Base-by-base conservation (phyloP, 2,888 invertebrate species). In the Adelphocoris suturalis region DNA sequence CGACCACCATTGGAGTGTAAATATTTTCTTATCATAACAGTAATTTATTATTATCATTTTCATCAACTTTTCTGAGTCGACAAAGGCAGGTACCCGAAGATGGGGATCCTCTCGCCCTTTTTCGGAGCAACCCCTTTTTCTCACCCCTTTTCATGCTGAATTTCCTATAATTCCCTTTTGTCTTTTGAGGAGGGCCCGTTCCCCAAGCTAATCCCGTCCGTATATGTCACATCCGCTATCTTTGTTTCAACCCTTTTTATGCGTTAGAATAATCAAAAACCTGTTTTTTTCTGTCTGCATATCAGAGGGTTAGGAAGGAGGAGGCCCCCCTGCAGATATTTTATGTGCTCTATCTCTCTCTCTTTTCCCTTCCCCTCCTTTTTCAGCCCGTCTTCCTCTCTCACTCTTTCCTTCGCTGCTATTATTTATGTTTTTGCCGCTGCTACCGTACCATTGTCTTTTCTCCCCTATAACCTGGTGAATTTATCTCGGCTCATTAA, bases 161-260 rank as follows among this genome's bases (percentile, higher is more conserved):
- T 91, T 92, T 91, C 91, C 92, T 91, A 91, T 92, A 91, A 91
- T 91, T 91, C 92, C 78, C 91, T 91, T 92, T 92, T 92, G 91
- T 92, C 91, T 92, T 91, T 90, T 23, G 82, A 84, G 81, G 82
- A 37, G 23, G 81, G 48, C 14, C 19, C 37, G 84, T 76, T 84
- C 61, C 90, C 90, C 90, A 78, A 82, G 91, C 92, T 92, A 92
- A 92, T 92, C 92, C 92, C 90, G 86, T 89, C 86, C 91, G 84
- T 91, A 92, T 92, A 92, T 92, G 92, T 92, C 92, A 92, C 92
- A 92, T 92, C 92, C 92, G 92, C 92, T 92, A 92, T 92, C 92
- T 92, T 92, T 92, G 92, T 92, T 92, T 92, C 92, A 92, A 92
- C 92, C 92, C 92, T 92, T 92, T 92, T 92, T 92, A 92, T 92